Evolutionary conservation across 2,888 invertebrate genomes (phyloP).

Genomic region (Lycophotia porphyrea): DNA sequence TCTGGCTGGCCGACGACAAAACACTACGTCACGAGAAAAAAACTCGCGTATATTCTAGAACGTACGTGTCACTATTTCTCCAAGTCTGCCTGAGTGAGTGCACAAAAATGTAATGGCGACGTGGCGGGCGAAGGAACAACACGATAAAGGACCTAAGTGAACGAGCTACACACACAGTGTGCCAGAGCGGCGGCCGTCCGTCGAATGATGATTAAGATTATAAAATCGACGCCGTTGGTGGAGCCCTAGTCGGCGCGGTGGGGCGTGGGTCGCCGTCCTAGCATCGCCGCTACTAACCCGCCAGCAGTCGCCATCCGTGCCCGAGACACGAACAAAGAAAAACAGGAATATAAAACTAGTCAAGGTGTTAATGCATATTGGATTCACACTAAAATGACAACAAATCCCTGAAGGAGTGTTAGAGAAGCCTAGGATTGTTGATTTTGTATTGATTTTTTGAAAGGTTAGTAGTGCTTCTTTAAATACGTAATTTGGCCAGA

Average conservation of each 20-base stretch:
- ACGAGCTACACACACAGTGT: constrained; percentile 45
- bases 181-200: constrained; percentile 65
- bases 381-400: constrained; percentile 73
- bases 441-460: constrained; percentile 62
- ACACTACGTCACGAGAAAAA: constrained; percentile 67
- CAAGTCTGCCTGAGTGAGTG: constrained; percentile 26
- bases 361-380: constrained; percentile 67
- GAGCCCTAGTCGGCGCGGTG: constrained; percentile 73
- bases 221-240: constrained; percentile 61
- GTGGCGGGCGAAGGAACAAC: constrained; percentile 41
- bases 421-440: constrained; percentile 71
- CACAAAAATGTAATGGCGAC: constrained; percentile 51
- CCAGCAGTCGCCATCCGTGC: constrained; percentile 77
- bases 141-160: constrained; percentile 41
- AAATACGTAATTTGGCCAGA: constrained; percentile 65
- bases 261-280: constrained; percentile 78
- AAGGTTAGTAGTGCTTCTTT: constrained; percentile 82
- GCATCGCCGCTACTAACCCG: constrained; percentile 68
- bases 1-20: constrained; percentile 63
- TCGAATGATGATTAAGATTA: constrained; percentile 72
- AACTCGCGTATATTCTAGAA: constrained; percentile 60
- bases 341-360: constrained; percentile 67
- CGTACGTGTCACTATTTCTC: constrained; percentile 49
- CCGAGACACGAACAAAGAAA: constrained; percentile 72
- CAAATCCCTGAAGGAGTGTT: constrained; percentile 66